Evolutionary conservation across 2,888 invertebrate species (phyloP), one percentile per base, ranked within the genome.

Genomic region (Isoperla grammatica): DNA sequence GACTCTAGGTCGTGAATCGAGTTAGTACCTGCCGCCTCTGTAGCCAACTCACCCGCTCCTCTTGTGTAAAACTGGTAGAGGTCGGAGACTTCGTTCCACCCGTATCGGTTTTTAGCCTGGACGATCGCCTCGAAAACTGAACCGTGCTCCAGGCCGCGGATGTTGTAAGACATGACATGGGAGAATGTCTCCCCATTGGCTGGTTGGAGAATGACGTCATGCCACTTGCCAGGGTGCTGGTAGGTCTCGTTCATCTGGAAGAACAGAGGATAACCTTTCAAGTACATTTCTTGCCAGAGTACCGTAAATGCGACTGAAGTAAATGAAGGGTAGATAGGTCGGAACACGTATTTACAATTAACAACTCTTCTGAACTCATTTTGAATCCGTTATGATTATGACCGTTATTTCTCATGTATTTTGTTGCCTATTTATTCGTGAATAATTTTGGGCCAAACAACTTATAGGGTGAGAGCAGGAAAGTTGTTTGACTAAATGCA

Each of bases 71-170:
- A 87, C 72, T 85, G 85, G 76, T 86, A 86, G 64, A 85, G 82
- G 70, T 86, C 86, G 71, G 86, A 86, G 57, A 85, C 84, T 78
- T 85, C 85, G 68, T 85, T 85, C 85, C 86, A 86, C 0, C 87
- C 87, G 66, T 85, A 86, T 74, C 84, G 79, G 73, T 87, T 87
- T 76, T 84, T 86, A 60, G 87, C 86, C 69, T 85, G 85, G 56
- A 87, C 86, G 66, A 85, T 84, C 11, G 86, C 86, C 69, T 87
- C 87, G 72, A 86, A 87, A 63, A 84, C 82, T 8, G 85, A 82
- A 1, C 81, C 84, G 0, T 86, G 80, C 71, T 83, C 79, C 64
- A 87, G 75, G 35, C 79, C 80, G 23, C 77, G 76, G 68, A 87
- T 81, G 72, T 83, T 82, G 73, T 86, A 85, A 1, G 81, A 75